Evolutionary conservation across 1,140 invertebrate genomes (phyloP).

Genomic region (Chelonus insularis): DNA sequence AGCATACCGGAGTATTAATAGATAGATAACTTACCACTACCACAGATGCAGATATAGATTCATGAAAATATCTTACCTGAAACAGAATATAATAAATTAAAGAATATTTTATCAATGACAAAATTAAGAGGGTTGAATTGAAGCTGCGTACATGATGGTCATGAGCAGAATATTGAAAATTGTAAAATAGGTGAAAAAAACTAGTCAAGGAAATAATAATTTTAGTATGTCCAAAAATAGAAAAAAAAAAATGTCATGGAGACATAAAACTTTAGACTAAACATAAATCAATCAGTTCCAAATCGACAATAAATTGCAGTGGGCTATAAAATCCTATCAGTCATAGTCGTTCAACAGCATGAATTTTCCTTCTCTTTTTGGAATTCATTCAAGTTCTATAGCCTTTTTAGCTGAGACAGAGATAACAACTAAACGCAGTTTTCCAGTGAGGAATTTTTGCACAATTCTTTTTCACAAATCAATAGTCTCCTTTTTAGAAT

Average conservation of each 20-base stretch:
- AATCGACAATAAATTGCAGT: slow-evolving; percentile 22
- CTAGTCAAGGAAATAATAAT: too few species aligned
- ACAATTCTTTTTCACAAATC: too few species aligned
- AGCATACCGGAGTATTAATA: slow-evolving; percentile 10
- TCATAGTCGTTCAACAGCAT: slow-evolving; percentile 13
- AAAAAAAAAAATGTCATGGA: not conserved
- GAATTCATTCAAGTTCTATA: not conserved
- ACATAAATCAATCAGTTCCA: slow-evolving; percentile 26
- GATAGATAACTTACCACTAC: slow-evolving; percentile 11
- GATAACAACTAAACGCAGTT: too few species aligned
- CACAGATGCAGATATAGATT: not conserved
- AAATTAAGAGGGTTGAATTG: too few species aligned
- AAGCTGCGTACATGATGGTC: too few species aligned
- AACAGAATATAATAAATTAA: too few species aligned
- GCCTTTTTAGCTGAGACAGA: not conserved
- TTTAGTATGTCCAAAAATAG: too few species aligned
- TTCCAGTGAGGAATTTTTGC: too few species aligned
- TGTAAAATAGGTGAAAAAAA: too few species aligned
- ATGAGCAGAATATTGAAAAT: too few species aligned
- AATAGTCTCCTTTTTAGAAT: too few species aligned
- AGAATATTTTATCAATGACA: not conserved
- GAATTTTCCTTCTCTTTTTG: slow-evolving; percentile 18
- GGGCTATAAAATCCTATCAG: slow-evolving; percentile 25
- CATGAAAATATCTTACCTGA: slow-evolving; percentile 21
- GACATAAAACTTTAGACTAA: not conserved